Evolutionary conservation across 1,140 invertebrate species (phyloP).

Genomic region (Megathymus violae): DNA sequence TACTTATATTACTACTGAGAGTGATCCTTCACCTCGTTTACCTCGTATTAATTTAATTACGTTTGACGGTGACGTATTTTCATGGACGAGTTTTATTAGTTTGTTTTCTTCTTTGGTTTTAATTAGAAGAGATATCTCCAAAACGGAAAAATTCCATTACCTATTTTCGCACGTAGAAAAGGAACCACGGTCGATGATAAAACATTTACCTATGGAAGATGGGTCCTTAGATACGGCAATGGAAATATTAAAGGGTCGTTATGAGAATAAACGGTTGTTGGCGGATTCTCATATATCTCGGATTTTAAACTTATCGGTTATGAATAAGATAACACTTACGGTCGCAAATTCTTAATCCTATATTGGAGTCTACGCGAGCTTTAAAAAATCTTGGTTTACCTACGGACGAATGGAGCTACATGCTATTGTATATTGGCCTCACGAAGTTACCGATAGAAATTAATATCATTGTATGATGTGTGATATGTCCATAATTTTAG

Average conservation of each 20-base stretch:
- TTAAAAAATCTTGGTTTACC: slow-evolving; percentile 20
- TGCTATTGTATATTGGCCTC: slow-evolving; percentile 9
- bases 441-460: slow-evolving; percentile 13
- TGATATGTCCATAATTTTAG: too few species aligned
- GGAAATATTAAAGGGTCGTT: slow-evolving; percentile 20
- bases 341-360: slow-evolving; percentile 8
- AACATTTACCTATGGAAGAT: slow-evolving; percentile 20
- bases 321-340: slow-evolving; percentile 8
- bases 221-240: slow-evolving; percentile 14
- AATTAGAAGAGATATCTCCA: slow-evolving; percentile 13
- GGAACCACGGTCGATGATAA: slow-evolving; percentile 19
- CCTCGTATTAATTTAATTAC: slow-evolving; percentile 10
- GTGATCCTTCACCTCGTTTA: not conserved
- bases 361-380: slow-evolving; percentile 18
- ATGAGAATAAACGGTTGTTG: slow-evolving; percentile 13
- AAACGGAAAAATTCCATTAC: slow-evolving; percentile 28
- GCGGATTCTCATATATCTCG: slow-evolving; percentile 12
- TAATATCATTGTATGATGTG: too few species aligned
- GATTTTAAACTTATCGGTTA: slow-evolving; percentile 19
- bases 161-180: slow-evolving; percentile 20
- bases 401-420: slow-evolving; percentile 14
- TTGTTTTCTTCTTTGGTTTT: slow-evolving; percentile 16
- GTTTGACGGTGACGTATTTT: slow-evolving; percentile 22
- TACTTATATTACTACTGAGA: not conserved
- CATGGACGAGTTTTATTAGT: slow-evolving; percentile 23